Evolutionary conservation across 2,888 invertebrate genomes (phyloP).

Genomic region (Macrosoma leucophasiata): DNA sequence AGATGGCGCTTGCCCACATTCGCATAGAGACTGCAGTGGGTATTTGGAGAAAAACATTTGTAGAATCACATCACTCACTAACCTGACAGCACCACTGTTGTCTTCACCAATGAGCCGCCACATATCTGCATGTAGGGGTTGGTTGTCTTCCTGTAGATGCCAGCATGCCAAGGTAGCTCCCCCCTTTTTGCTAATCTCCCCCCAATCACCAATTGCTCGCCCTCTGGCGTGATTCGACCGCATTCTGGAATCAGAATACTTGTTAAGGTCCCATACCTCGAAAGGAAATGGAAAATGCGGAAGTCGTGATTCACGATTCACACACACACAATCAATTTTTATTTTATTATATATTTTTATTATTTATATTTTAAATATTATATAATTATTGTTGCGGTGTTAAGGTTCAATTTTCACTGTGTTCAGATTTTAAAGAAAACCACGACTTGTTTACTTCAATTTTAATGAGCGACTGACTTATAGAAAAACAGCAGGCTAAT

Average conservation of each 20-base stretch:
- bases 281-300: not conserved
- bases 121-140: constrained; percentile 67
- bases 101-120: constrained; percentile 69
- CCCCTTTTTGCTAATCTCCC: constrained; percentile 44
- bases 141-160: constrained; percentile 57
- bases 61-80: no score
- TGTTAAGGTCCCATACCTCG: not conserved
- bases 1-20: no score
- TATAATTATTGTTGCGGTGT: no score
- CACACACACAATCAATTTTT: constrained; percentile 8
- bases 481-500: no score
- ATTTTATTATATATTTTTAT: constrained; percentile 9
- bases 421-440: no score
- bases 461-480: no score
- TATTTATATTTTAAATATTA: constrained; percentile 10
- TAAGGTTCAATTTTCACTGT: no score
- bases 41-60: no score
- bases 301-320: constrained; percentile 1
- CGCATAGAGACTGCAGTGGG: no score
- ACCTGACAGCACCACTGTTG: constrained; percentile 47
- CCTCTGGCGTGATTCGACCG: constrained; percentile 37
- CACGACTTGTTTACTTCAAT: no score
- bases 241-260: constrained; percentile 34
- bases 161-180: constrained; percentile 74
- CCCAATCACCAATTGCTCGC: constrained; percentile 49